A percentile compares a stretch with the other conserved stretches of the same genome.
Evolutionary conservation across 2,797 vertebrate species (phyloP).

Genomic region (Notamacropus eugenii): DNA sequence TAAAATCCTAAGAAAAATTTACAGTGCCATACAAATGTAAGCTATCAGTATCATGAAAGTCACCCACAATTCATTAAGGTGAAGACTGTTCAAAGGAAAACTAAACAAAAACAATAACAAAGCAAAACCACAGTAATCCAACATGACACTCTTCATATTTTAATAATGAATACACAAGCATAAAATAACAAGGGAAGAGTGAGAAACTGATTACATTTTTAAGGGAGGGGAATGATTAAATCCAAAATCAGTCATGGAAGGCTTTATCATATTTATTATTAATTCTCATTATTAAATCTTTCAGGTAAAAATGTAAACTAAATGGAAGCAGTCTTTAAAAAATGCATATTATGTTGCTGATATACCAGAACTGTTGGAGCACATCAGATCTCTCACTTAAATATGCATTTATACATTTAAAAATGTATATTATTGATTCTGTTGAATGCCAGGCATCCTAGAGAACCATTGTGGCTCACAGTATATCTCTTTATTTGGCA

Average conservation of each 20-base stretch:
- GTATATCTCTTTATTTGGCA: constrained; percentile 82
- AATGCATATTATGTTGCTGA: constrained; percentile 80
- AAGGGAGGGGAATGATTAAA: constrained; percentile 2
- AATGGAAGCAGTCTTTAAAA: constrained; percentile 80
- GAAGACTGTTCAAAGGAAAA: background rate
- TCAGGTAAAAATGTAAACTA: constrained; percentile 81
- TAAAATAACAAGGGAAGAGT: constrained; percentile 25
- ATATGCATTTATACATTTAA: constrained; percentile 83
- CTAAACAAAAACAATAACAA: background rate
- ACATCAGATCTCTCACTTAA: constrained; percentile 85
- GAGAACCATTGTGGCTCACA: constrained; percentile 77
- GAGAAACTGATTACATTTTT: constrained; percentile 24
- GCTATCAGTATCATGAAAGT: background rate
- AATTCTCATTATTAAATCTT: constrained; percentile 55
- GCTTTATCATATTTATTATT: constrained; percentile 54
- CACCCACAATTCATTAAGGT: background rate
- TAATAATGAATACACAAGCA: background rate
- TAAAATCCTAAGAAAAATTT: background rate
- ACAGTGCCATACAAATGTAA: background rate
- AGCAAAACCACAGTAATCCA: background rate
- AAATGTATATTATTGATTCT: constrained; percentile 82
- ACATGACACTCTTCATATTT: background rate
- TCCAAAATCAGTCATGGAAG: constrained; percentile 46
- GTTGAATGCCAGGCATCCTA: constrained; percentile 80
- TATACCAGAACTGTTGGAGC: constrained; percentile 81